Conservation (phyloP, 2,888 invertebrate species). For the Sinhomidia bicolor region DNA sequence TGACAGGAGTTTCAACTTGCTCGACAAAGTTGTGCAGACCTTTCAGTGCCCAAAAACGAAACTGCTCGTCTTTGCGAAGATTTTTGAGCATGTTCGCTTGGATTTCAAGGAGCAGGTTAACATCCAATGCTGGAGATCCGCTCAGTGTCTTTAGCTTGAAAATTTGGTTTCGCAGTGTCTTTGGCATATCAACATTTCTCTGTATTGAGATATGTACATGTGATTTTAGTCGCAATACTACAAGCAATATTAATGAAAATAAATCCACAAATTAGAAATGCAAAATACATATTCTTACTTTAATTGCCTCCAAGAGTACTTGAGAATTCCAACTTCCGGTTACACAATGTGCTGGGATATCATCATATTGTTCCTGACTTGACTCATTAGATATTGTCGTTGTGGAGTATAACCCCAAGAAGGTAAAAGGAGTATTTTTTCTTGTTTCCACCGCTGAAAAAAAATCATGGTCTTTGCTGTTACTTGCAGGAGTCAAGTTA, state of each 20-base stretch:
- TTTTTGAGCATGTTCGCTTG: conserved; percentile 26
- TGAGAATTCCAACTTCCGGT: not conserved
- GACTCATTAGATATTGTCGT: not conserved
- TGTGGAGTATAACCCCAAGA: not conserved
- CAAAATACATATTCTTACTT: conserved; percentile 16
- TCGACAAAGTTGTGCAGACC: conserved; percentile 20
- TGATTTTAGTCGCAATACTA: no score
- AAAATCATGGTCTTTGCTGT: not conserved
- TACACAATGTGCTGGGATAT: conserved; percentile 1
- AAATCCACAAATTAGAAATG: no score
- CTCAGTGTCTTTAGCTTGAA: not conserved
- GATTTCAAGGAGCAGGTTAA: conserved; percentile 7
- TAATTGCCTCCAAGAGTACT: conserved; percentile 27
- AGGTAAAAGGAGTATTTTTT: not conserved
- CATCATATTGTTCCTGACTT: not conserved
- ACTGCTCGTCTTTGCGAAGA: conserved; percentile 32
- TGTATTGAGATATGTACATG: not conserved
- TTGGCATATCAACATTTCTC: conserved; percentile 56
- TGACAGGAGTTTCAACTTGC: not conserved
- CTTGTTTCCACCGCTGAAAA: not conserved
- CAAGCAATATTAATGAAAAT: no score
- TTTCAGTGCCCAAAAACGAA: conserved; percentile 29
- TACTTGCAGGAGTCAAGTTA: conserved; percentile 5
- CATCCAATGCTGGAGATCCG: not conserved
- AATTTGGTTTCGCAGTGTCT: conserved; percentile 46